Evolutionary conservation across 2,888 invertebrate species (phyloP).

Genomic region (Cataglyphis rosenhaueri): DNA sequence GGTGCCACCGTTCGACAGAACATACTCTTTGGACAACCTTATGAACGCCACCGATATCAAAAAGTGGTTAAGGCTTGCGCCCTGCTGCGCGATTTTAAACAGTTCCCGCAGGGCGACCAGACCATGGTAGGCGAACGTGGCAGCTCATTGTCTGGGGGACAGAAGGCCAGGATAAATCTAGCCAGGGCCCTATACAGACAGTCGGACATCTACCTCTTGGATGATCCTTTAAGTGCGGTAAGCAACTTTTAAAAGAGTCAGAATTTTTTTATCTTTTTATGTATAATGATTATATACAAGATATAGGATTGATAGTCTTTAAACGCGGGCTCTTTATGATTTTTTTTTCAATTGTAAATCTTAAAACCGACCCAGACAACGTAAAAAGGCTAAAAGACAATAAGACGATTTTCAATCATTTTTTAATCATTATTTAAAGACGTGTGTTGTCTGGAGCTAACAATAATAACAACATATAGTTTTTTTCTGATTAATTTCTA

Average conservation of each 20-base stretch:
- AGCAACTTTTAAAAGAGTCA: constrained; percentile 41
- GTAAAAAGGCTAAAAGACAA: too few species aligned
- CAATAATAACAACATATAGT: not conserved
- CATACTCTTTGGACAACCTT: constrained; percentile 92
- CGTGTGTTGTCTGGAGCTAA: too few species aligned
- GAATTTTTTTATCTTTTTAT: not conserved
- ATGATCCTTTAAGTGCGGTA: constrained; percentile 93
- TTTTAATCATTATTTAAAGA: too few species aligned
- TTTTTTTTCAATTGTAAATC: not conserved
- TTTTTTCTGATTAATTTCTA: not conserved
- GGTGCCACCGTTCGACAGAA: constrained; percentile 93
- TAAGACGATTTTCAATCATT: too few species aligned
- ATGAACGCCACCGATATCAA: constrained; percentile 88
- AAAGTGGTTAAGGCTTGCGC: constrained; percentile 84
- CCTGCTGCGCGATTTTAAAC: constrained; percentile 86
- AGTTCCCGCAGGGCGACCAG: constrained; percentile 89
- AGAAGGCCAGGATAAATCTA: constrained; percentile 91
- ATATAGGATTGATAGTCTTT: not conserved
- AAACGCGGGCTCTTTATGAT: not conserved
- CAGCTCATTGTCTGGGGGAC: constrained; percentile 90
- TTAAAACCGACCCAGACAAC: not conserved
- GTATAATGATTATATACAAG: not conserved
- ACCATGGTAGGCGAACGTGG: constrained; percentile 91
- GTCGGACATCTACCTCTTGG: constrained; percentile 92
- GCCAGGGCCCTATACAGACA: constrained; percentile 92